Evolutionary conservation across 1,140 invertebrate genomes (phyloP).

Genomic region (Tyrophagus putrescentiae): DNA sequence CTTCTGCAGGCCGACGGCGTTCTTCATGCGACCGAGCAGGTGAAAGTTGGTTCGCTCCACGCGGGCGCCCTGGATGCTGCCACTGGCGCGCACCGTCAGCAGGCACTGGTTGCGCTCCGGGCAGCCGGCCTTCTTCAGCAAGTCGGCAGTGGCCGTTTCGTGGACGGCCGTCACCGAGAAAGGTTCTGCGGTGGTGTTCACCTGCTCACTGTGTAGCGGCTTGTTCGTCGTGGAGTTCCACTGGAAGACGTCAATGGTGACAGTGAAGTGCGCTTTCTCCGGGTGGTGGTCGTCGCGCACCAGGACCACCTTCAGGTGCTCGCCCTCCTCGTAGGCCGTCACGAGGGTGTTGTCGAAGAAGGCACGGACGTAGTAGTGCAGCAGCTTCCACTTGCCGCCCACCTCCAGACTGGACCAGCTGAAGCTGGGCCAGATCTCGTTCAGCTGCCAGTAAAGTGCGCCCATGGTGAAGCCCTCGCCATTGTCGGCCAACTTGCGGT

Average conservation of each 20-base stretch:
- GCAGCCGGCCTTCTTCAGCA: background rate
- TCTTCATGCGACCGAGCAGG: background rate
- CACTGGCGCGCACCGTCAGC: background rate
- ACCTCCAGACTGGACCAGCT: constrained; percentile 89
- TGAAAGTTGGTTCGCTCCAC: background rate
- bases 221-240: background rate
- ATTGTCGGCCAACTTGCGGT: constrained; percentile 30
- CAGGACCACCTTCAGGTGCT: constrained; percentile 17
- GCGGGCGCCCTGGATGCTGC: background rate
- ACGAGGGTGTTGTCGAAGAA: constrained; percentile 62
- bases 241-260: background rate
- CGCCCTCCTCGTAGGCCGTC: constrained; percentile 36
- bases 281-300: constrained; percentile 17
- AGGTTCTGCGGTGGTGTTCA: background rate
- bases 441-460: constrained; percentile 95
- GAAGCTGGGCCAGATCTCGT: constrained; percentile 94
- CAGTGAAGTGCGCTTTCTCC: constrained; percentile 5
- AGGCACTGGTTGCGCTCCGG: constrained; percentile 7
- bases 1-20: background rate
- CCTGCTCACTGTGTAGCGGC: background rate
- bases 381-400: constrained; percentile 68
- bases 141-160: background rate
- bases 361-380: constrained; percentile 70
- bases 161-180: background rate
- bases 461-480: constrained; percentile 69